A percentile compares a stretch with the other conserved stretches of the same genome.
Conservation (phyloP, 1,140 invertebrate genomes). For the Lordiphosa collinella region DNA sequence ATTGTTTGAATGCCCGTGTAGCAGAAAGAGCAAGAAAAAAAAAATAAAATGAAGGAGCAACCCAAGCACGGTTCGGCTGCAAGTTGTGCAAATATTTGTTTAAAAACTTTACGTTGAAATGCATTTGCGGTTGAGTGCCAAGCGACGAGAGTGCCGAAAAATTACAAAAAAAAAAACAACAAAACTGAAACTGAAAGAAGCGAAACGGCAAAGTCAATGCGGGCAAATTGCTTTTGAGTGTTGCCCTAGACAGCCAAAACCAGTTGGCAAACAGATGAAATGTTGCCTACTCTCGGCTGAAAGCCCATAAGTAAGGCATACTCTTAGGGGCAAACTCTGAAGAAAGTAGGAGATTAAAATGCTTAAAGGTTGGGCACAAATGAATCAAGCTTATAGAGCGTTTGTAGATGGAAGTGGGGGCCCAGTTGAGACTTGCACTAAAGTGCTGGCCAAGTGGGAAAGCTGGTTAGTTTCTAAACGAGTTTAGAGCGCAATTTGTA, state of each 20-base stretch:
- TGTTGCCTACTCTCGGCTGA: slow-evolving; percentile 23
- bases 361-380: no score
- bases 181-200: slow-evolving; percentile 15
- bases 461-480: no score
- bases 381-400: no score
- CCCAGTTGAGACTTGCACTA: no score
- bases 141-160: slow-evolving; percentile 56
- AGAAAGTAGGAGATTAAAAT: no score
- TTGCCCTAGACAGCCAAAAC: slow-evolving; percentile 35
- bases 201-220: slow-evolving; percentile 43
- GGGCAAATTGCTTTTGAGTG: slow-evolving; percentile 67
- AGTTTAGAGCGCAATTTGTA: no score
- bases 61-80: slow-evolving; percentile 36
- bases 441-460: no score
- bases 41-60: slow-evolving; percentile 36
- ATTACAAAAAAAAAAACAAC: slow-evolving; percentile 20
- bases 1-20: slow-evolving; percentile 63
- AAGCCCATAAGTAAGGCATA: background rate
- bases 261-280: slow-evolving; percentile 31
- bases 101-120: slow-evolving; percentile 78
- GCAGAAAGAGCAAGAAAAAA: slow-evolving; percentile 6
- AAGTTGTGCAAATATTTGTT: slow-evolving; percentile 78
- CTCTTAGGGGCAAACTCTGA: background rate
- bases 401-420: no score
- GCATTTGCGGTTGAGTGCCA: slow-evolving; percentile 76